Percentiles rank a stretch among this genome's conserved stretches.
Evolutionary conservation across 2,113 vertebrate species (phyloP).

Genomic region (Myodes glareolus): DNA sequence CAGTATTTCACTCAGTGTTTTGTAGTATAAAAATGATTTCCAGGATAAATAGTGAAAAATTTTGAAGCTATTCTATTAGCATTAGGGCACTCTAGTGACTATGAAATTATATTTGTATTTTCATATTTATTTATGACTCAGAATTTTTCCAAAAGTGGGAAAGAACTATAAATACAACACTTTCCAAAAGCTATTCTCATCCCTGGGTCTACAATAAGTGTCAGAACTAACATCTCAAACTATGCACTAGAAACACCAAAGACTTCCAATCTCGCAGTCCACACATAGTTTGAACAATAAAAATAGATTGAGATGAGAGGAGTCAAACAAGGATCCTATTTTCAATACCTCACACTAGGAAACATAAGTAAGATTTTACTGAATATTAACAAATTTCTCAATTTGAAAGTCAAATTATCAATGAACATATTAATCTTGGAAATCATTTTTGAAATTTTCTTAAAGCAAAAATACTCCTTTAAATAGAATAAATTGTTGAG

Average conservation of each 20-base stretch:
- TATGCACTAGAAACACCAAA: background rate
- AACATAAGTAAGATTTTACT: background rate
- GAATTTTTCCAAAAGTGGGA: background rate
- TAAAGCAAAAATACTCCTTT: background rate
- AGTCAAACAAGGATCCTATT: background rate
- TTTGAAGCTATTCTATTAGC: background rate
- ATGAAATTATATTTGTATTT: background rate
- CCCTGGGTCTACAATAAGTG: conserved; percentile 3
- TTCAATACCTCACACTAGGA: conserved; percentile 11
- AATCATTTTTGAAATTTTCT: conserved; percentile 7
- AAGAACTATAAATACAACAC: conserved; percentile 15
- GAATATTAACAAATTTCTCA: conserved; percentile 54
- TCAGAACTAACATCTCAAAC: background rate
- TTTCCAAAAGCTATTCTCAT: background rate
- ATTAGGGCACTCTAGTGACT: background rate
- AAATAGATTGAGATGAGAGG: background rate
- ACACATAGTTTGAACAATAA: background rate
- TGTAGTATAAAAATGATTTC: background rate
- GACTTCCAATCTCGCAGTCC: background rate
- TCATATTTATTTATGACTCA: background rate
- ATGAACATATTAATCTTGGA: background rate
- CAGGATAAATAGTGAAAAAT: background rate
- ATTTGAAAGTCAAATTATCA: conserved; percentile 35
- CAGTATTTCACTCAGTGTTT: background rate
- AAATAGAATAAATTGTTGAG: background rate